Evolutionary conservation across 2,797 vertebrate genomes (phyloP).

Genomic region (Onychomys arenicola): DNA sequence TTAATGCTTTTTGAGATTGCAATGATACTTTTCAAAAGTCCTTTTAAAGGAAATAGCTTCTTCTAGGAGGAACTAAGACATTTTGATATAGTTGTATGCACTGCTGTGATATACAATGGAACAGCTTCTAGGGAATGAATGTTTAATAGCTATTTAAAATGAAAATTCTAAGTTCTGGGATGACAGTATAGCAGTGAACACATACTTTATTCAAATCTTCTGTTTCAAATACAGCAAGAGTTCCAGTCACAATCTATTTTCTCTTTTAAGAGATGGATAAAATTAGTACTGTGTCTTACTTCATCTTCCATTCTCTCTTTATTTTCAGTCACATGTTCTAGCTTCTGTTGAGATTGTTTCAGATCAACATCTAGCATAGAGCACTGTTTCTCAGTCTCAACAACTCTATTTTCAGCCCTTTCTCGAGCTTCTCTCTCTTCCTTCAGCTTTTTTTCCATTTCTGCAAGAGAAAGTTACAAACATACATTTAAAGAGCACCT

Average conservation of each 20-base stretch:
- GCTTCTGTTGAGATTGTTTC: conserved; percentile 98
- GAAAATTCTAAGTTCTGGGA: conserved; percentile 29
- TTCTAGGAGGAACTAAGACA: background rate
- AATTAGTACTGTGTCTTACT: conserved; percentile 85
- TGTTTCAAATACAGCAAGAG: conserved; percentile 43
- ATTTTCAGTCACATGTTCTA: conserved; percentile 97
- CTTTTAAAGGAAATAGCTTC: conserved; percentile 18
- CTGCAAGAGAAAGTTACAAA: conserved; percentile 84
- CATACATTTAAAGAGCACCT: conserved; percentile 40
- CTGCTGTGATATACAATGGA: background rate
- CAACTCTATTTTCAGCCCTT: conserved; percentile 95
- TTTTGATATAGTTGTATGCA: background rate
- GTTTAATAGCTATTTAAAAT: conserved; percentile 31
- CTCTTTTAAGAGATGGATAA: conserved; percentile 46
- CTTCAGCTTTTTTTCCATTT: conserved; percentile 97
- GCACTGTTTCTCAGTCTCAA: conserved; percentile 98
- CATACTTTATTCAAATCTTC: conserved; percentile 40
- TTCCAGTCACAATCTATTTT: background rate
- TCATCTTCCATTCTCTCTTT: conserved; percentile 98
- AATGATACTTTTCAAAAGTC: background rate
- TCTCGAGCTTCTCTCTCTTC: conserved; percentile 95
- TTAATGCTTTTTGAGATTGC: background rate
- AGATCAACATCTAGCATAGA: conserved; percentile 99
- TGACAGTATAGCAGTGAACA: conserved; percentile 2
- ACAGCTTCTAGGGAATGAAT: background rate